Evolutionary conservation across 2,888 invertebrate species (phyloP).

Genomic region (Melanophora roralis): DNA sequence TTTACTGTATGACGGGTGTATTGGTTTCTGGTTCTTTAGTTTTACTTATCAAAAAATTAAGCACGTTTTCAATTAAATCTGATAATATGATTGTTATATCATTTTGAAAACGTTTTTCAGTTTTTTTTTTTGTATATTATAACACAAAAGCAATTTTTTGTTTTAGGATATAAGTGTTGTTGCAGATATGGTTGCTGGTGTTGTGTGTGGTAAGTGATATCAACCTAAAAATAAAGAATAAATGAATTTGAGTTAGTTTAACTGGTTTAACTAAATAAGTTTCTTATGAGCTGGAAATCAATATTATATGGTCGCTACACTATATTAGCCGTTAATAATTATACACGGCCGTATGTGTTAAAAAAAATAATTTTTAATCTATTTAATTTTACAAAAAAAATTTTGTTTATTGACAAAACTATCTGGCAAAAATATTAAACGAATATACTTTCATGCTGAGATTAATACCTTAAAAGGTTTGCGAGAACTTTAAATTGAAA

Average conservation of each 20-base stretch:
- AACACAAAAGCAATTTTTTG: neutral
- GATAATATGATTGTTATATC: conserved; percentile 39
- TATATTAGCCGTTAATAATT: neutral
- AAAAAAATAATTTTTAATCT: too few relatives aligned
- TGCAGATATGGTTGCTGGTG: neutral
- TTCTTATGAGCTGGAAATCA: conserved; percentile 19
- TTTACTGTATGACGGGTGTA: neutral
- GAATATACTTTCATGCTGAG: conserved; percentile 51
- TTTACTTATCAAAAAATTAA: conserved; percentile 49
- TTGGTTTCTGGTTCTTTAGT: neutral
- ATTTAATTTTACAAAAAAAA: too few relatives aligned
- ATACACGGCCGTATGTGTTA: too few relatives aligned
- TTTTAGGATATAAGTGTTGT: too few relatives aligned
- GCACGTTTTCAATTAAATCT: conserved; percentile 71
- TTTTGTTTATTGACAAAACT: too few relatives aligned
- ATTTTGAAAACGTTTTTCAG: conserved; percentile 26
- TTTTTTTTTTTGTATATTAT: neutral
- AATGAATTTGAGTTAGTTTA: conserved; percentile 14
- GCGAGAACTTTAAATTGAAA: neutral
- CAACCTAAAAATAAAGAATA: conserved; percentile 40
- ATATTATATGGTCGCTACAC: conserved; percentile 1
- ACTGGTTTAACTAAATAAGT: conserved; percentile 2
- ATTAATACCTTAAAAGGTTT: conserved; percentile 23
- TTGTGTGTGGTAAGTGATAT: conserved; percentile 28
- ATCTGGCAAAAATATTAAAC: conserved; percentile 19